Conservation (phyloP, 2,888 invertebrate genomes). For the Sclerodermus sp. region DNA sequence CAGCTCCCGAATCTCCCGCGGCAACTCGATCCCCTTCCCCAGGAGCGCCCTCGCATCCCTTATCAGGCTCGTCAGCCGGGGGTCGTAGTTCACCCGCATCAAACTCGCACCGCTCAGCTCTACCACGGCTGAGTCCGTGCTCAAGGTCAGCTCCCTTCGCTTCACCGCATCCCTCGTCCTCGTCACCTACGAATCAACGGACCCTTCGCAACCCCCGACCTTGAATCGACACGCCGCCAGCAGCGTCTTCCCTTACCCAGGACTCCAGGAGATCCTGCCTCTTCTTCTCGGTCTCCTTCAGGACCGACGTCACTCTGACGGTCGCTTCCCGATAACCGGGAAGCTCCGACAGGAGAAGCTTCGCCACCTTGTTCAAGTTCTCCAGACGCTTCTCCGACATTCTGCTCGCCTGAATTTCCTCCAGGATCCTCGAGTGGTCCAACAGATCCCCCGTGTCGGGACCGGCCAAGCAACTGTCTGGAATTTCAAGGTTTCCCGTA, state of each 20-base stretch:
- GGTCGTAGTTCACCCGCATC: slow-evolving; percentile 91
- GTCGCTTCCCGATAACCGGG: slow-evolving; percentile 44
- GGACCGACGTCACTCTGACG: slow-evolving; percentile 32
- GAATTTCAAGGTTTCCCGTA: neutral
- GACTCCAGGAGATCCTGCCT: slow-evolving; percentile 45
- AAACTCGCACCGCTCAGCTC: slow-evolving; percentile 74
- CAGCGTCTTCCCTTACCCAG: no score
- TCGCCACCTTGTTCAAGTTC: slow-evolving; percentile 44
- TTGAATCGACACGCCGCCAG: no score
- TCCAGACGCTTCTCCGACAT: slow-evolving; percentile 46
- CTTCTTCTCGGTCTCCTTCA: slow-evolving; percentile 41
- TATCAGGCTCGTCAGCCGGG: slow-evolving; percentile 79
- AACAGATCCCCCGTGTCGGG: slow-evolving; percentile 47
- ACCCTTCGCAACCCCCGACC: no score
- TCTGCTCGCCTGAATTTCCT: slow-evolving; percentile 47
- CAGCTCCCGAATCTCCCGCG: slow-evolving; percentile 46
- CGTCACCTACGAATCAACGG: slow-evolving; percentile 34
- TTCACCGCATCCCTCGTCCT: slow-evolving; percentile 40
- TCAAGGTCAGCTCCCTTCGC: slow-evolving; percentile 41
- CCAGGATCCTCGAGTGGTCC: slow-evolving; percentile 48
- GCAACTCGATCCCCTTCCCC: slow-evolving; percentile 65
- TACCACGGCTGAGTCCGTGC: slow-evolving; percentile 72
- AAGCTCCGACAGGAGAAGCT: slow-evolving; percentile 46
- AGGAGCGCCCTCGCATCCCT: slow-evolving; percentile 86
- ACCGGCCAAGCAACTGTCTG: slow-evolving; percentile 41